Base-by-base conservation (phyloP, 2,113 vertebrate species). In the Sebastes fasciatus region DNA sequence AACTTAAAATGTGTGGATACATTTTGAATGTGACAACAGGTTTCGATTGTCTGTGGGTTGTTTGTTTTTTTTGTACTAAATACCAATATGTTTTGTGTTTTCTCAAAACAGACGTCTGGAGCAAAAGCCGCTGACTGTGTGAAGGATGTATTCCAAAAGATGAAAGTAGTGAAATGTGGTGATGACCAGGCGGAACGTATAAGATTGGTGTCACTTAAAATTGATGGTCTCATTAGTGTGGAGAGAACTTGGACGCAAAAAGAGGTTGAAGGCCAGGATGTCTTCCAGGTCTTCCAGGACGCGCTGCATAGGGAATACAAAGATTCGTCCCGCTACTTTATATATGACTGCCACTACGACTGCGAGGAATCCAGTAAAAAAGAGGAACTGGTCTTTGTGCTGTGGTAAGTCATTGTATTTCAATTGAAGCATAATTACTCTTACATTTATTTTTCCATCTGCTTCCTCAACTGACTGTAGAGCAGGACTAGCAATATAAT, bases 331-430 rank as follows among this genome's bases (percentile, higher is more conserved):
- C 84, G 94, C 86, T 98, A 97, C 0, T 82, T 94, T 0, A 87
- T 98, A 21, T 98, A 97, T 0, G 97, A 98, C 16, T 97, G 96
- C 21, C 91, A 86, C 85, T 97, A 92, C 0, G 93, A 94, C 26
- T 26, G 26, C 26, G 26, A 26, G 40, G 95, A 96, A 66, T 89
- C 89, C 11, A 42, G 23, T 7, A 89, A 84, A 75, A 97, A 97
- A 88, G 95, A 97, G 62, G 97, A 96, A 19, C 92, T 98, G 77
- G 91, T 97, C 82, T 97, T 97, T 64, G 85, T 96, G 40, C 92
- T 95, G 88, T 97, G 97, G 97, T 98, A 91, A 0, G 93, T 84
- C 17, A 14, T 77, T 13, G 10, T 17, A 34, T 42, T 66, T n/a
- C 1, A 21, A 11, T 4, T 65, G 0, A 58, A 60, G 3, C 26